Conservation (phyloP, 1,140 invertebrate genomes). For the Orussus abietinus region DNA sequence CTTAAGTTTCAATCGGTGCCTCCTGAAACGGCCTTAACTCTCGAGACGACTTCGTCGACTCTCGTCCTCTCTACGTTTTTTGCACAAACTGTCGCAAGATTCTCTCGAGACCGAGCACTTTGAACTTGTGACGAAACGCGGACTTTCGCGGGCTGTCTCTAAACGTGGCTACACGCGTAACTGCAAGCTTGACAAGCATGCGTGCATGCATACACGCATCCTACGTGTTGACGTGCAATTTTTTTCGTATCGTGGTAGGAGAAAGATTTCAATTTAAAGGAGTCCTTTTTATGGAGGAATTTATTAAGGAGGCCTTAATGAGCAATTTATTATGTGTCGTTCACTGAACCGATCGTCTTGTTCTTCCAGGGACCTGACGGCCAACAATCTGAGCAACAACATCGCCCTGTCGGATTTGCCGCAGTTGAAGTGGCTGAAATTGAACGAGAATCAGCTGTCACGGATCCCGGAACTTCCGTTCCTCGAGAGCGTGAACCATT, state of each 20-base stretch:
- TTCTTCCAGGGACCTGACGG: slow-evolving; percentile 42
- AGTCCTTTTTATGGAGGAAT: too few relatives aligned
- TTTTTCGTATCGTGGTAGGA: slow-evolving; percentile 11
- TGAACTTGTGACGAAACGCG: too few relatives aligned
- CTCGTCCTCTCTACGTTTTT: slow-evolving; percentile 3
- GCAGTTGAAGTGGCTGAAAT: slow-evolving; percentile 49
- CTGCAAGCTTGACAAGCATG: slow-evolving; percentile 31
- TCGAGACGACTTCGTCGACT: not conserved
- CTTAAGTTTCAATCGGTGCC: too few relatives aligned
- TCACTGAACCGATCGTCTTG: slow-evolving; percentile 1
- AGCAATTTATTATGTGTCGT: not conserved
- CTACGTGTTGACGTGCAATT: not conserved
- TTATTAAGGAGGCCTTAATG: too few relatives aligned
- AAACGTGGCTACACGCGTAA: too few relatives aligned
- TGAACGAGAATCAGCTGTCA: slow-evolving; percentile 45
- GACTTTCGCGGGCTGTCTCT: too few relatives aligned
- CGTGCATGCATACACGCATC: not conserved
- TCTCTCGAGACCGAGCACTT: too few relatives aligned
- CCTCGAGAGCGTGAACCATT: slow-evolving; percentile 38
- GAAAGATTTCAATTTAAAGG: slow-evolving; percentile 7
- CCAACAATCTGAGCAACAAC: slow-evolving; percentile 43
- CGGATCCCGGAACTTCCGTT: slow-evolving; percentile 36
- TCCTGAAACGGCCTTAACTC: too few relatives aligned
- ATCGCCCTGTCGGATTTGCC: slow-evolving; percentile 39
- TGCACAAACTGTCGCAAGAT: slow-evolving; percentile 31